phyloP scores from a whole-genome alignment of 1,140 invertebrate species.

The Caenorhabditis tropicalis region DNA sequence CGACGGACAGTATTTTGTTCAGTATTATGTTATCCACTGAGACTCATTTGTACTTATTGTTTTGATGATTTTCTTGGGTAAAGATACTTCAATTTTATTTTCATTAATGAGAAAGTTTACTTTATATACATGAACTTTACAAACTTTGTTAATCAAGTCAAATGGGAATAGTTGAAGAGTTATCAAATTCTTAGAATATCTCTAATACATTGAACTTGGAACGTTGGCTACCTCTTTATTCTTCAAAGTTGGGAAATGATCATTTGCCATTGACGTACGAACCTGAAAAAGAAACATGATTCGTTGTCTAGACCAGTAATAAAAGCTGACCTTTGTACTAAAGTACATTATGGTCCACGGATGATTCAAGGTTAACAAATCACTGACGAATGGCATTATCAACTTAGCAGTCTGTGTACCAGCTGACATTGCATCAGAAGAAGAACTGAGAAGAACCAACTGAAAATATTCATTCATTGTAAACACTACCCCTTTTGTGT shows the following conservation, averaged over 20 bases:
- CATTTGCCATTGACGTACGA: background rate
- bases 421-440: background rate
- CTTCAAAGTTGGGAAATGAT: background rate
- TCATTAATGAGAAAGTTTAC: no score
- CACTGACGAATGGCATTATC: conserved; percentile 1
- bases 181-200: no score
- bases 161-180: no score
- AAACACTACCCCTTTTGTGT: background rate
- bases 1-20: background rate
- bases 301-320: background rate
- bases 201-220: background rate
- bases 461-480: background rate
- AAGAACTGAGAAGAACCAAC: background rate
- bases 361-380: conserved; percentile 9
- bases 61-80: no score
- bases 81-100: no score
- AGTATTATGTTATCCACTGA: background rate
- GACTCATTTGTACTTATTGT: no score
- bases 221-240: background rate
- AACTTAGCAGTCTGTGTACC: background rate
- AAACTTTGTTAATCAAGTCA: no score
- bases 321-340: background rate
- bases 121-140: no score
- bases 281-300: background rate
- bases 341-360: background rate